Evolutionary conservation across 2,888 invertebrate genomes (phyloP).

Genomic region (Empis livida): DNA sequence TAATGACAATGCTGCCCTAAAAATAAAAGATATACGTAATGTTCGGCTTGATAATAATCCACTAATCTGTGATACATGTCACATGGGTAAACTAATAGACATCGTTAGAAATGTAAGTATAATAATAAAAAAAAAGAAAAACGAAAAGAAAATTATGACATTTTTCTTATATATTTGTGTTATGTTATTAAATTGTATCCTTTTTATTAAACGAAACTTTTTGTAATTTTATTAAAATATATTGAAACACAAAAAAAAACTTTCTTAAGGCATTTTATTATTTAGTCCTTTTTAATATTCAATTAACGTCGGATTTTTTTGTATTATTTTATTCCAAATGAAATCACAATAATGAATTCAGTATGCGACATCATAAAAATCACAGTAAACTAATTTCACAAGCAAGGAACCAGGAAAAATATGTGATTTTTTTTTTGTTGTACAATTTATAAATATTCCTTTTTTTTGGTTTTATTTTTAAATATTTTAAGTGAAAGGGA

Average conservation of each 20-base stretch:
- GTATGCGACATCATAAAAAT: too few relatives aligned
- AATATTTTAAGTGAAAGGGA: too few relatives aligned
- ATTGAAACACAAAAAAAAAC: not conserved
- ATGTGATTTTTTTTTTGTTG: too few relatives aligned
- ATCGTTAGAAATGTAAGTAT: constrained; percentile 33
- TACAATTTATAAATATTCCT: too few relatives aligned
- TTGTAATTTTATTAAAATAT: not conserved
- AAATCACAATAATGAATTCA: too few relatives aligned
- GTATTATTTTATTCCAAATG: not conserved
- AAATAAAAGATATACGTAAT: constrained; percentile 33
- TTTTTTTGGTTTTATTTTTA: too few relatives aligned
- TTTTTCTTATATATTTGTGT: not conserved
- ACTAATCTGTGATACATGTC: constrained; percentile 35
- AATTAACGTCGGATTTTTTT: not conserved
- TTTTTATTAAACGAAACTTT: not conserved
- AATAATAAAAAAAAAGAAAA: too few relatives aligned
- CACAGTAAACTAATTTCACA: too few relatives aligned
- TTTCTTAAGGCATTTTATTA: not conserved
- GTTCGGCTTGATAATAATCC: constrained; percentile 36
- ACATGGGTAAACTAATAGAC: constrained; percentile 36
- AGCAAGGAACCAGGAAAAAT: too few relatives aligned
- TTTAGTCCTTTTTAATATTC: not conserved
- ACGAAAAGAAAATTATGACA: too few relatives aligned
- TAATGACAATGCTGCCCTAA: constrained; percentile 30
- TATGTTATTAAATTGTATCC: not conserved